Conservation (phyloP, 2,113 vertebrate species). For the Scomber scombrus region DNA sequence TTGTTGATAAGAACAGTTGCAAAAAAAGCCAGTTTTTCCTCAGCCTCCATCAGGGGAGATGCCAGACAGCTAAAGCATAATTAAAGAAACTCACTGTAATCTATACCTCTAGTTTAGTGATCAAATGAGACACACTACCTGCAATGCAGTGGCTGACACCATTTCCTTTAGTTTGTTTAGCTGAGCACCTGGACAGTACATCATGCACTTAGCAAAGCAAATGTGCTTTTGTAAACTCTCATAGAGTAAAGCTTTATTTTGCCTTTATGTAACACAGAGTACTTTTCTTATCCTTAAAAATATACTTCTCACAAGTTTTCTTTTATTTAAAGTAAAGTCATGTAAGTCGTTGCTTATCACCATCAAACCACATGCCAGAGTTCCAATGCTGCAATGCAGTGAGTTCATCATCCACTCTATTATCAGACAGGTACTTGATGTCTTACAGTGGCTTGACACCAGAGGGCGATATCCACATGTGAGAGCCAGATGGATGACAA, state of each 20-base stretch:
- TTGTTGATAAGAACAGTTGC: neutral
- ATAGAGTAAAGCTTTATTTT: neutral
- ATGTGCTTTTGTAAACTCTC: conserved; percentile 2
- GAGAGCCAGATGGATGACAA: neutral
- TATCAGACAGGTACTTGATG: conserved; percentile 15
- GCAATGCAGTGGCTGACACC: conserved; percentile 68
- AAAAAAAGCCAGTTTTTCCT: too few species aligned
- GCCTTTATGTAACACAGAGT: neutral
- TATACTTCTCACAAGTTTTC: conserved; percentile 17
- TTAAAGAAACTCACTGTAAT: neutral
- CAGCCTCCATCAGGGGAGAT: too few species aligned
- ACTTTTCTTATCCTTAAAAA: neutral
- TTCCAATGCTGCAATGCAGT: conserved; percentile 84
- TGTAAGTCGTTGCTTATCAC: conserved; percentile 17
- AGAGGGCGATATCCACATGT: conserved; percentile 78
- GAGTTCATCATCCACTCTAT: conserved; percentile 46
- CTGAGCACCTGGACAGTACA: conserved; percentile 23
- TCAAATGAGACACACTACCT: conserved; percentile 47
- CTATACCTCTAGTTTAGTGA: conserved; percentile 13
- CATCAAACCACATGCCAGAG: conserved; percentile 45
- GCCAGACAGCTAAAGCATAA: neutral
- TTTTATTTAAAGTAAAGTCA: conserved; percentile 16
- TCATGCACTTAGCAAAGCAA: conserved; percentile 1
- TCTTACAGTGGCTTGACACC: conserved; percentile 54
- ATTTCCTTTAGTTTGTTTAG: conserved; percentile 44